Evolutionary conservation across 2,113 vertebrate species (phyloP), one percentile per base, ranked within the genome.

Genomic region (Mesembrinibis cayennensis): DNA sequence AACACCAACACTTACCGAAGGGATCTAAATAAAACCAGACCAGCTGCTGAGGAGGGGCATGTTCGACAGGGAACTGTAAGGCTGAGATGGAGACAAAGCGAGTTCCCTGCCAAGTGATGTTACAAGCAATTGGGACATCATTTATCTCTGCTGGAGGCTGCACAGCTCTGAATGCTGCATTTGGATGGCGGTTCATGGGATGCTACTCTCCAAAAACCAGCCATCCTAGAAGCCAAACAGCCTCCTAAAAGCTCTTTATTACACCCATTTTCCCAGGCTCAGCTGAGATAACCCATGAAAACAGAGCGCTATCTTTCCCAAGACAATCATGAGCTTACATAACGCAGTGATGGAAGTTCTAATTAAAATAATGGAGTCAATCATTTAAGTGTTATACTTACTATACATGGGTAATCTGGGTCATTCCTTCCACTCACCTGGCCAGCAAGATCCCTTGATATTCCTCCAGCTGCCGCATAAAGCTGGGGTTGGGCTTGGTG

Each of bases 391-490:
- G 36, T 18, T 14, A 12, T 3, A 5, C 52, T 85, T 66, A 16
- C n/a, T n/a, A n/a, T n/a, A 10, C 7, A 4, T 0, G 8, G 59
- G 18, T 29, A 20, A 66, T 2, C 2, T 6, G 3, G 65, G 16
- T 36, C 23, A 38, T 25, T 82, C 50, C 58, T 25, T 42, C 11
- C 42, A 4, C 96, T 52, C 95, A 99, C 99, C 99, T 99, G 97
- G 99, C 99, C 95, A 99, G 97, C 85, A 99, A 98, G 97, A 99
- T 99, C 63, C 99, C 99, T 96, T 99, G 99, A 97, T 99, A 99
- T 56, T 99, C 99, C 97, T 99, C 99, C 95, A 99, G 98, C 98
- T 99, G 99, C 86, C 99, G 97, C 99, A 99, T 99, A 90, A 99
- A 99, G 95, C 99, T 99, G 53, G 99, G 99, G 97, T 99, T 99